Evolutionary conservation across 2,797 vertebrate genomes (phyloP), one percentile per base, ranked within the genome.

Genomic region (Sus cebifrons): DNA sequence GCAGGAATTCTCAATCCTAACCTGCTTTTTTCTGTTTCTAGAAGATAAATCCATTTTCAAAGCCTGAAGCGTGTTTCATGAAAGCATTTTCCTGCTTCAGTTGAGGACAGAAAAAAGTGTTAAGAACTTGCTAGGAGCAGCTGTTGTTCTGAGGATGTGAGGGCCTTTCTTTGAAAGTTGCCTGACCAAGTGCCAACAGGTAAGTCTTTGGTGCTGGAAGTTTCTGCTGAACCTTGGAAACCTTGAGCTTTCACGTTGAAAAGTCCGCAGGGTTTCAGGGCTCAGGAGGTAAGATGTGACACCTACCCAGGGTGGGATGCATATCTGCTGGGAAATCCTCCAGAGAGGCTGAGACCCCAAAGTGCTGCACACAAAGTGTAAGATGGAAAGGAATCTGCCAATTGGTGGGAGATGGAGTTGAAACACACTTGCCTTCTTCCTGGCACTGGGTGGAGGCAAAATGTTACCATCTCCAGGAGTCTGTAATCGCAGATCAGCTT

Each of bases 21-120:
- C 25, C 40, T 17, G 23, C 52, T 75, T 82, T 74, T n/a, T 16
- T 44, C 52, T 83, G 64, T 83, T 74, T 79, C 60, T 83, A 68
- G 89, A 62, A 75, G 67, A 36, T 68, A 87, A 74, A 68, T 77
- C 54, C 3, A 70, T 62, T 92, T 77, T 87, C 70, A 77, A 56
- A 88, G 62, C 85, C 27, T 56, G 20, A 77, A 70, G 77, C 77
- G 20, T 77, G 44, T 9, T 44, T 44, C 44, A 44, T 9, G 44
- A 44, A 44, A 44, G 44, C 44, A 44, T 44, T 5, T 44, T 44
- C 44, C 44, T 88, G 52, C n/a, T 32, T 87, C 83, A 14, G 10
- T 13, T 36, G 58, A 74, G 58, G 49, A 86, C 56, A 86, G 60
- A 73, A 74, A 73, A 74, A 56, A 64, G 62, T 56, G 17, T 60